Evolutionary conservation across 2,888 invertebrate species (phyloP), one percentile per base, ranked within the genome.

Genomic region (Lasioglossum lativentre): DNA sequence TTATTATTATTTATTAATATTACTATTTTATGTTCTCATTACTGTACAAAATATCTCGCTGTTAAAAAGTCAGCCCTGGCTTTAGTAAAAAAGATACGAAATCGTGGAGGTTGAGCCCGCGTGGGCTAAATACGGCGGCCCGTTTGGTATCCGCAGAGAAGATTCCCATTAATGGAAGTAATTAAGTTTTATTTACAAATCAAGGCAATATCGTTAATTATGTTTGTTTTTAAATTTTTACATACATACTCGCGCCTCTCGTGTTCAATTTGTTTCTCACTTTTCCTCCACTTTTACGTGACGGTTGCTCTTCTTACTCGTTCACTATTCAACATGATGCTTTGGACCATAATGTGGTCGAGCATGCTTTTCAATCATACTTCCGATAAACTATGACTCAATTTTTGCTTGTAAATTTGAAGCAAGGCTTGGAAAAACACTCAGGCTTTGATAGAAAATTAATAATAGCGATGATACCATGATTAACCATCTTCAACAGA

Each of bases 171-270:
- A 93, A 90, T 92, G 94, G 93, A 94, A 94, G 93, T 94, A 90
- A 91, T 92, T 89, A 91, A 90, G 88, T 91, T 92, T 94, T 95
- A 95, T 95, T 95, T 95, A 95, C 95, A 95, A 94, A 94, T 95
- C 93, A 95, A 95, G 95, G 95, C 95, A 94, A 93, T 94, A 91
- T 93, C 88, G 91, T 92, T 93, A 93, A 93, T 93, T 90, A 91
- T 90, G 88, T 92, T 90, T 59, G 27, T 40, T 30, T 59, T 73
- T 82, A 30, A 19, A 27, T 66, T 34, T 76, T 76, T 90, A 91
- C 91, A 91, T 91, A 87, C 91, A 89, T 92, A 91, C 89, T 88
- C 82, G 83, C 80, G 70, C 83, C 77, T 76, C 72, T 71, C 70
- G 75, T 68, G 30, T 63, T 82, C 72, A 78, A 47, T 68, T 71